A percentile compares a stretch with the other conserved stretches of the same genome.
Evolutionary conservation across 1,140 invertebrate species (phyloP).

Genomic region (Cotesia vestalis): DNA sequence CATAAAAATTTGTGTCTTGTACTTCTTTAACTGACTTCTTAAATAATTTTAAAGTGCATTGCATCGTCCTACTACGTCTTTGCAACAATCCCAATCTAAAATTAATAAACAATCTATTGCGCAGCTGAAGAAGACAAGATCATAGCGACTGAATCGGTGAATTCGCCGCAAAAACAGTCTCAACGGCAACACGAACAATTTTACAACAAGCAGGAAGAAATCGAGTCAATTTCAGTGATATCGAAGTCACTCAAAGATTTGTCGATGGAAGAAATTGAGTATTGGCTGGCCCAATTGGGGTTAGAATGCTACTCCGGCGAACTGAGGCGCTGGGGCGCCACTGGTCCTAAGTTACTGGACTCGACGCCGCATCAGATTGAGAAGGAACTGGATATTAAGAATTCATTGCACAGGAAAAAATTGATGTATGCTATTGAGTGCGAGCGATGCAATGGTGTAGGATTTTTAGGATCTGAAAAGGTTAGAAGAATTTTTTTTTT

Average conservation of each 20-base stretch:
- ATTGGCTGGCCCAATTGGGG: conserved; percentile 89
- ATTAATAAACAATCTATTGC: conserved; percentile 34
- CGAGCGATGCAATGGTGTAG: conserved; percentile 64
- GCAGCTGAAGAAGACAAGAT: conserved; percentile 76
- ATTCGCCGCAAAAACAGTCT: no score
- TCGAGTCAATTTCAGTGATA: conserved; percentile 53
- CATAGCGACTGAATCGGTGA: conserved; percentile 64
- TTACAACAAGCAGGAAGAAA: conserved; percentile 33
- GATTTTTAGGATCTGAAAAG: conserved; percentile 61
- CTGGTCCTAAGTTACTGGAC: conserved; percentile 82
- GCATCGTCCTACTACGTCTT: no score
- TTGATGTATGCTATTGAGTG: conserved; percentile 80
- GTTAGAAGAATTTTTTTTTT: conserved; percentile 38
- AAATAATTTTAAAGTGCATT: no score
- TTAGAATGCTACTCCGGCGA: conserved; percentile 84
- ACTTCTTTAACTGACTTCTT: no score
- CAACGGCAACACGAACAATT: no score
- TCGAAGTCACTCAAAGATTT: conserved; percentile 78
- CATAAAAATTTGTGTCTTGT: no score
- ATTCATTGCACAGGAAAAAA: conserved; percentile 91
- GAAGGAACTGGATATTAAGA: conserved; percentile 87
- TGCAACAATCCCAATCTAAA: not conserved
- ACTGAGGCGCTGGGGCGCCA: conserved; percentile 82
- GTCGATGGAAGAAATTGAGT: conserved; percentile 83
- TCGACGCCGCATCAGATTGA: conserved; percentile 85